Evolutionary conservation across 2,888 invertebrate species (phyloP).

Genomic region (Xestia sexstrigata): DNA sequence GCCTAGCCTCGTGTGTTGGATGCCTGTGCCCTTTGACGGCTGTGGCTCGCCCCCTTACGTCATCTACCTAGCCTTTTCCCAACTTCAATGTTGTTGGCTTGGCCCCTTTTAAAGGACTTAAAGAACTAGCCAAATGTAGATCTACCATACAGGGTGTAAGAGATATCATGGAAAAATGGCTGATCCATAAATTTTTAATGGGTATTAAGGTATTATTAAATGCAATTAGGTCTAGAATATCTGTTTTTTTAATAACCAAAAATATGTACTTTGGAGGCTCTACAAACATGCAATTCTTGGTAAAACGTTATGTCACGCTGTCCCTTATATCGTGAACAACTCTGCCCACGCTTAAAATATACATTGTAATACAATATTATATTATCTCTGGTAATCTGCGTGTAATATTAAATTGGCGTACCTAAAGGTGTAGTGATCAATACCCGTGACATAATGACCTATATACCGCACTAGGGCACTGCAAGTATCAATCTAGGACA

Average conservation of each 20-base stretch:
- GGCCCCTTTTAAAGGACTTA: neutral
- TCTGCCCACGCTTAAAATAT: neutral
- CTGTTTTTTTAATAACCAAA: neutral
- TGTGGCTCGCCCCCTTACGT: neutral
- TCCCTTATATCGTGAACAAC: neutral
- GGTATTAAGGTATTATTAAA: neutral
- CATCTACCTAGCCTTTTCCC: neutral
- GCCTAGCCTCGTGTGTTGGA: neutral
- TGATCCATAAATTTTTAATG: too few relatives aligned
- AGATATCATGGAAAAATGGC: neutral
- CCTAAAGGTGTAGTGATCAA: constrained; percentile 20
- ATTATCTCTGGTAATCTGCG: constrained; percentile 9
- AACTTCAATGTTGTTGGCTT: neutral
- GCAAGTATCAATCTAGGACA: constrained; percentile 44
- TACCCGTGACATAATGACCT: constrained; percentile 48
- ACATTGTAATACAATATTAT: neutral
- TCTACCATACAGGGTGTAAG: neutral
- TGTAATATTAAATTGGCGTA: constrained; percentile 11
- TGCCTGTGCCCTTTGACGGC: neutral
- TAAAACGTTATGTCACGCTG: neutral
- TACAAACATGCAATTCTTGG: neutral
- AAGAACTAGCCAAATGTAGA: neutral
- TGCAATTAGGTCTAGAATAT: neutral
- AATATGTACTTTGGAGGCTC: neutral
- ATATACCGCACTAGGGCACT: constrained; percentile 28